phyloP scores from a whole-genome alignment of 2,888 invertebrate species.

The Cybosia mesomella region DNA sequence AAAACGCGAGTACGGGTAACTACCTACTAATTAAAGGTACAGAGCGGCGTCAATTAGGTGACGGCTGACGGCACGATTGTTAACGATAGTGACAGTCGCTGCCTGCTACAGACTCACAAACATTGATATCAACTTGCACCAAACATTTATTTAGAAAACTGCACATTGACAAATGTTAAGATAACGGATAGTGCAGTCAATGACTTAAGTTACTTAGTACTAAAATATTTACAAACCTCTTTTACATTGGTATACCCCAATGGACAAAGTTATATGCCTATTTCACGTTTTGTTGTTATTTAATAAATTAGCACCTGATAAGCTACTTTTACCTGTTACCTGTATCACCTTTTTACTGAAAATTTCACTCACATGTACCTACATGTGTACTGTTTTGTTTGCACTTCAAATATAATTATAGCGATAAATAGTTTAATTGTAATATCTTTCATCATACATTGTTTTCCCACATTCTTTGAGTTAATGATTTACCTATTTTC shows the following conservation, averaged over 20 bases:
- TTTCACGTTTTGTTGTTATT: too few species aligned
- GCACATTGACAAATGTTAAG: neutral
- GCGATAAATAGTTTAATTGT: neutral
- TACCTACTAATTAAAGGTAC: slow-evolving; percentile 63
- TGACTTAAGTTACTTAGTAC: neutral
- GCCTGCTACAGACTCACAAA: slow-evolving; percentile 51
- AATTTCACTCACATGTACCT: neutral
- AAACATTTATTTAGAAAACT: slow-evolving; percentile 25
- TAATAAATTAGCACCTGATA: too few species aligned
- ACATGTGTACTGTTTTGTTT: neutral
- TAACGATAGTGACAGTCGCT: slow-evolving; percentile 56
- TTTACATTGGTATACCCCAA: too few species aligned
- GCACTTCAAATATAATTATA: neutral
- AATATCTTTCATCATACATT: neutral
- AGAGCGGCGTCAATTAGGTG: slow-evolving; percentile 68
- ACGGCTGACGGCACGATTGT: slow-evolving; percentile 65
- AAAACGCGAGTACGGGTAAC: slow-evolving; percentile 39
- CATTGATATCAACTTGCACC: slow-evolving; percentile 34
- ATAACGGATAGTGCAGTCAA: neutral
- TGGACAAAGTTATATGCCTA: too few species aligned
- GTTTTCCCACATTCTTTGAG: neutral
- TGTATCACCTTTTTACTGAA: too few species aligned
- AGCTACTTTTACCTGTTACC: too few species aligned
- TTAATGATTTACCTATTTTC: neutral
- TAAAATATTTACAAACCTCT: neutral